Conservation (phyloP, 2,888 invertebrate species). For the Rhagium mordax region DNA sequence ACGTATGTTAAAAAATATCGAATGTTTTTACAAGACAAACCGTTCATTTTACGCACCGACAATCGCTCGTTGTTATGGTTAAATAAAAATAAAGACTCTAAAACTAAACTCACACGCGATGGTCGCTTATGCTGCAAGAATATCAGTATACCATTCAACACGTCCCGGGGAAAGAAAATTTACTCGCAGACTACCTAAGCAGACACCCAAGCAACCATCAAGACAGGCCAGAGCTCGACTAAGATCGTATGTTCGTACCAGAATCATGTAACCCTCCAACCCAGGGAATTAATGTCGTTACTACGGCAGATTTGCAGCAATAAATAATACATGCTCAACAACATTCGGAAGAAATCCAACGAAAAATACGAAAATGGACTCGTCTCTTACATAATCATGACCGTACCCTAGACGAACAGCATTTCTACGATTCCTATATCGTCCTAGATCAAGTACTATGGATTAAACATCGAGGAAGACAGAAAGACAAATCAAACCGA, state of each 20-base stretch:
- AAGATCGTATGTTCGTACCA: neutral
- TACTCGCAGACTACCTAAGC: neutral
- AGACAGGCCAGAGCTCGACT: neutral
- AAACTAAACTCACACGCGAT: neutral
- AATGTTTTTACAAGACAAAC: neutral
- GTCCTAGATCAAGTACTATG: too few relatives aligned
- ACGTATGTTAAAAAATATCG: neutral
- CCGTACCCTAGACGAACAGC: too few relatives aligned
- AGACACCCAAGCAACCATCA: neutral
- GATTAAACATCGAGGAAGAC: too few relatives aligned
- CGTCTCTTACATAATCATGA: too few relatives aligned
- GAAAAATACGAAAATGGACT: too few relatives aligned
- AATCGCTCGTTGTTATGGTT: neutral
- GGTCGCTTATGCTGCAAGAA: neutral
- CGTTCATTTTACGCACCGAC: too few relatives aligned
- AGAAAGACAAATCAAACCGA: too few relatives aligned
- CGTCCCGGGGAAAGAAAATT: neutral
- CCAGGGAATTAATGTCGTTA: neutral
- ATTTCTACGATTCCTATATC: too few relatives aligned
- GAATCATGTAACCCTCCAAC: too few relatives aligned
- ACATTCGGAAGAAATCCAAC: neutral
- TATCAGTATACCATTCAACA: neutral
- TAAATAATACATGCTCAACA: neutral
- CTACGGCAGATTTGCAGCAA: neutral
- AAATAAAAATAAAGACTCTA: neutral